Percentiles rank a stretch among this genome's conserved stretches.
Conservation (phyloP, 1,140 invertebrate species). For the Drosophila azteca region DNA sequence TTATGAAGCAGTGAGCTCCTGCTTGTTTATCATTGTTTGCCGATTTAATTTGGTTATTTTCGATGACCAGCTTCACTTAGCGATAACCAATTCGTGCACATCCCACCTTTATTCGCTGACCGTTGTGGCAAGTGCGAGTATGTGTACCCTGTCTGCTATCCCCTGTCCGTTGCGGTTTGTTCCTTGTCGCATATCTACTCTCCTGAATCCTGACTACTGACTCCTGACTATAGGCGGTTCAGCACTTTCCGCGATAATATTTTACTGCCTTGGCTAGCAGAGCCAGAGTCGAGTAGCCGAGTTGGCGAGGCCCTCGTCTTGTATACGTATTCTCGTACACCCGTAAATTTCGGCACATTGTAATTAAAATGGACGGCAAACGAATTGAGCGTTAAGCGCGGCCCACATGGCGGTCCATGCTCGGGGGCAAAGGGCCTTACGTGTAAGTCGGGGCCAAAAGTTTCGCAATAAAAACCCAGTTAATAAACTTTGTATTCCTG, state of each 20-base stretch:
- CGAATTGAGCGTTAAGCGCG: slow-evolving; percentile 23
- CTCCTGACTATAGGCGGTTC: no score
- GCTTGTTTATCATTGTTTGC: no score
- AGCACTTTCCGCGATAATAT: slow-evolving; percentile 7
- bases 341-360: slow-evolving; percentile 34
- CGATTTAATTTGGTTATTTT: slow-evolving; percentile 1
- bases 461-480: slow-evolving; percentile 67
- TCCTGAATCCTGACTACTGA: no score
- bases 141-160: no score
- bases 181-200: no score
- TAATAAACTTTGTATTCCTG: slow-evolving; percentile 57
- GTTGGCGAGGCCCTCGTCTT: background rate
- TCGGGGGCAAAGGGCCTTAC: background rate
- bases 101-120: no score
- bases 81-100: no score
- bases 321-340: no score
- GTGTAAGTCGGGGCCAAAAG: slow-evolving; percentile 29
- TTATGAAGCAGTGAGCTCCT: no score
- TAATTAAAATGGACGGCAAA: slow-evolving; percentile 62
- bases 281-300: no score
- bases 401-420: background rate
- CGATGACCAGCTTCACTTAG: background rate
- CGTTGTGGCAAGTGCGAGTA: no score
- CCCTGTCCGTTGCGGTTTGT: no score
- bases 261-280: slow-evolving; percentile 1